Conservation (phyloP, 2,888 invertebrate species). For the Caenorhabditis parvicauda region DNA sequence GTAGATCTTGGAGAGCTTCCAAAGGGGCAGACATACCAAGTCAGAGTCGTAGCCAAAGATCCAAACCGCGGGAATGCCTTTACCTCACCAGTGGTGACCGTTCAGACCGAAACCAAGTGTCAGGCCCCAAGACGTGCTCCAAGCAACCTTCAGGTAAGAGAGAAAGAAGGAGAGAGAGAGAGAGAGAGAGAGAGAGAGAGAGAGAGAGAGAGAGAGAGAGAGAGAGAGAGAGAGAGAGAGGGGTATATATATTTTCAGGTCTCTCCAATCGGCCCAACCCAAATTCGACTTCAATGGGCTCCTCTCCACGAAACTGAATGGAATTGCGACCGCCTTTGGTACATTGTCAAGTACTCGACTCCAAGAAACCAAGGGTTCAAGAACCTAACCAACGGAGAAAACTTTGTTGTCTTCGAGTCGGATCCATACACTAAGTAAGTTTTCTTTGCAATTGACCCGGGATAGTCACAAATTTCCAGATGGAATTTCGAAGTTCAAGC, state of each 20-base stretch:
- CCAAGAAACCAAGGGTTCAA: conserved; percentile 39
- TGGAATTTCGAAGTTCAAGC: conserved; percentile 62
- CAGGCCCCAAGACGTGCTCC: conserved; percentile 53
- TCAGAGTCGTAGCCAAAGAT: conserved; percentile 44
- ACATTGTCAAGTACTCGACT: conserved; percentile 60
- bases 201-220: neutral
- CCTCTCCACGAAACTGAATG: conserved; percentile 60
- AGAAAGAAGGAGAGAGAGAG: too few relatives aligned
- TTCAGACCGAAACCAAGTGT: conserved; percentile 51
- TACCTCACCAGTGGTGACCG: conserved; percentile 54
- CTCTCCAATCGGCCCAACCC: conserved; percentile 58
- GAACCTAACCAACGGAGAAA: conserved; percentile 57
- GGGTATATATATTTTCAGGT: conserved; percentile 21
- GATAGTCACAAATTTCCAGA: neutral
- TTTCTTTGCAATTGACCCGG: neutral
- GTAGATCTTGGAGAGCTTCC: conserved; percentile 56
- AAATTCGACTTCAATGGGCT: conserved; percentile 60
- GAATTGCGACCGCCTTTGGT: conserved; percentile 62
- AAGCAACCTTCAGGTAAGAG: conserved; percentile 37
- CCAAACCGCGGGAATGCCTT: conserved; percentile 54
- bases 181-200: too few relatives aligned
- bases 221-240: neutral
- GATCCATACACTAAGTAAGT: conserved; percentile 53
- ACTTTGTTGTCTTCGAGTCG: conserved; percentile 55
- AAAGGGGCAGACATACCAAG: conserved; percentile 52